These are phyloP conservation scores for Parnassius smintheus DNA, from an alignment of 2,888 invertebrate species.

Conservation along the genomic window DNA sequence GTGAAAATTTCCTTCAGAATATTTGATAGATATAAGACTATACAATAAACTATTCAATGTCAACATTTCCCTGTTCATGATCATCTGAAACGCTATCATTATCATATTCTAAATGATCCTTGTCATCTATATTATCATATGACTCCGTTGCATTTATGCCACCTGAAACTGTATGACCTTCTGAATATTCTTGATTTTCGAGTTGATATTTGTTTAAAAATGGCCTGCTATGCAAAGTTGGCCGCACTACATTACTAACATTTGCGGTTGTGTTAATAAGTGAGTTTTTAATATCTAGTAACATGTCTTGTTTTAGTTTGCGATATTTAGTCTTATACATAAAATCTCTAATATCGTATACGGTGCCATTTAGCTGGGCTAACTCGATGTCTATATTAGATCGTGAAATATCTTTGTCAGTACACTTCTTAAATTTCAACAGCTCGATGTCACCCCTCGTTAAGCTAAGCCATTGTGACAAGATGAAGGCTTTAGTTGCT, in stretches of 20 bases:
- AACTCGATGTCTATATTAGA: slow-evolving; percentile 43
- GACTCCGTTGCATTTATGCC: background rate
- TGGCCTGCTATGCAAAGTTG: background rate
- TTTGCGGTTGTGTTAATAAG: background rate
- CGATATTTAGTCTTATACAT: slow-evolving; percentile 39
- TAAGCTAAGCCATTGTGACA: slow-evolving; percentile 44
- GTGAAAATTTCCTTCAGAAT: no score
- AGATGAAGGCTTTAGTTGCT: slow-evolving; percentile 46
- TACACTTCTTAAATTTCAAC: background rate
- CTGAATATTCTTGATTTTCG: slow-evolving; percentile 1
- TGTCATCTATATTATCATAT: background rate
- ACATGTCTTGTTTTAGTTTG: slow-evolving; percentile 41
- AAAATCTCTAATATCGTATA: slow-evolving; percentile 59
- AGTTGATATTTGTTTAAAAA: slow-evolving; percentile 8
- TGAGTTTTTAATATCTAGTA: slow-evolving; percentile 3
- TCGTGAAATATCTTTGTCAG: slow-evolving; percentile 33
- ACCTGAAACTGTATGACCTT: background rate
- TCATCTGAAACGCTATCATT: background rate
- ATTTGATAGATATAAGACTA: no score
- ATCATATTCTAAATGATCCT: background rate
- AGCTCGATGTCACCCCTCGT: slow-evolving; percentile 41
- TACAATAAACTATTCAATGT: background rate
- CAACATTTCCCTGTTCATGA: background rate
- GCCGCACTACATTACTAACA: background rate
- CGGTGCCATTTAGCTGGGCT: slow-evolving; percentile 40